Percentiles rank a stretch among this genome's conserved stretches.
phyloP scores from a whole-genome alignment of 1,140 invertebrate species.

The Platyura marginata region DNA sequence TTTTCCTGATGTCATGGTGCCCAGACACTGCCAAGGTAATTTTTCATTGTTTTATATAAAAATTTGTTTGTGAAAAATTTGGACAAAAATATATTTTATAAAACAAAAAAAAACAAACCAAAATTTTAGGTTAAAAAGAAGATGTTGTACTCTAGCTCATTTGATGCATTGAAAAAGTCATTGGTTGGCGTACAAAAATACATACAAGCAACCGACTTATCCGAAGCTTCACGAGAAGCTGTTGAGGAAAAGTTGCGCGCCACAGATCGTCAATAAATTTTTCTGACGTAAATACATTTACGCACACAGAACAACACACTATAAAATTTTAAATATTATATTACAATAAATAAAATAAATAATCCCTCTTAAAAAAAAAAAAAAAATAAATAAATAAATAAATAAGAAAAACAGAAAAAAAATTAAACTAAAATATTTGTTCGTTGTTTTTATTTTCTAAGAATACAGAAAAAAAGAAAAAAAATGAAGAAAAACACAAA shows the following conservation, averaged over 20 bases:
- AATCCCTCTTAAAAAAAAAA: background rate
- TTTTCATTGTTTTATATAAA: too few relatives aligned
- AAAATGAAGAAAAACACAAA: background rate
- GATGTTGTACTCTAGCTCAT: conserved; percentile 97
- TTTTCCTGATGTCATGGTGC: conserved; percentile 94
- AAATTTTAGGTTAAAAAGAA: conserved; percentile 93
- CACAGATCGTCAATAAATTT: conserved; percentile 69
- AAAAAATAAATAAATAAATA: background rate
- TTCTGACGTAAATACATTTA: too few relatives aligned
- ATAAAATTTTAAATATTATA: background rate
- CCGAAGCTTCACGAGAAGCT: conserved; percentile 76
- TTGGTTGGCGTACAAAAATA: conserved; percentile 91
- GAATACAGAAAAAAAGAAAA: background rate
- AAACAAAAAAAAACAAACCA: too few relatives aligned
- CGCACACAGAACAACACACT: too few relatives aligned
- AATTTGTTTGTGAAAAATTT: too few relatives aligned
- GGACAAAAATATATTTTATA: too few relatives aligned
- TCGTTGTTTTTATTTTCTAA: background rate
- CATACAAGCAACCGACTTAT: conserved; percentile 86
- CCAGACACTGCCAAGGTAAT: conserved; percentile 75
- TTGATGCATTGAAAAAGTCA: conserved; percentile 89
- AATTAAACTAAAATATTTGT: too few relatives aligned
- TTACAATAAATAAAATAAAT: background rate
- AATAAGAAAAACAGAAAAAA: background rate
- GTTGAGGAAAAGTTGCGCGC: conserved; percentile 83